A percentile compares a stretch with the other conserved stretches of the same genome.
These are phyloP conservation scores for Stenurella melanura DNA, from an alignment of 2,888 invertebrate species.

Conservation along the genomic window DNA sequence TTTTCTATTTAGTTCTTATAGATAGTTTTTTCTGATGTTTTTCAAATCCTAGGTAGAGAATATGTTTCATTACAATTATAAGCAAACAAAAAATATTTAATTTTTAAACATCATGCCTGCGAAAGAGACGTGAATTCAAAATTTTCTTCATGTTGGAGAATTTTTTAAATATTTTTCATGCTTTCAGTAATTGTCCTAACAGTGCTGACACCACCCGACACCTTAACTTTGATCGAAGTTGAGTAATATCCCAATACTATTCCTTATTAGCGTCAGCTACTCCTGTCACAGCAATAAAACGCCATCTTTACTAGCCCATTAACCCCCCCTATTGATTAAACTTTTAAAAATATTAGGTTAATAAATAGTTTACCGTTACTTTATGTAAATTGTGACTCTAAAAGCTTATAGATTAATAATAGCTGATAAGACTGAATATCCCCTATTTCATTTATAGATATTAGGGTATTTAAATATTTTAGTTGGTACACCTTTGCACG, in stretches of 20 bases:
- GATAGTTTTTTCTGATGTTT: no score
- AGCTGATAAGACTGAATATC: slow-evolving; percentile 39
- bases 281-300: slow-evolving; percentile 1
- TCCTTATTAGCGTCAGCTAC: background rate
- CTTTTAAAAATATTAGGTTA: slow-evolving; percentile 24
- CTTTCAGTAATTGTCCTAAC: no score
- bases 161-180: no score
- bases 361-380: slow-evolving; percentile 25
- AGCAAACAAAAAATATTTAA: no score
- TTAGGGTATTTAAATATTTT: slow-evolving; percentile 63
- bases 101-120: no score
- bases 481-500: slow-evolving; percentile 65
- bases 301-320: slow-evolving; percentile 22
- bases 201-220: no score
- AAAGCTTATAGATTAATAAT: slow-evolving; percentile 35
- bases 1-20: no score
- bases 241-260: background rate
- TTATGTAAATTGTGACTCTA: slow-evolving; percentile 31
- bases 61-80: no score
- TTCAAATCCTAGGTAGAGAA: no score
- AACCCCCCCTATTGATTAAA: slow-evolving; percentile 32
- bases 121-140: no score
- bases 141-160: no score
- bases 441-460: slow-evolving; percentile 63
- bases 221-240: no score